Conservation (phyloP, 2,888 invertebrate genomes). For the Platycheirus albimanus region DNA sequence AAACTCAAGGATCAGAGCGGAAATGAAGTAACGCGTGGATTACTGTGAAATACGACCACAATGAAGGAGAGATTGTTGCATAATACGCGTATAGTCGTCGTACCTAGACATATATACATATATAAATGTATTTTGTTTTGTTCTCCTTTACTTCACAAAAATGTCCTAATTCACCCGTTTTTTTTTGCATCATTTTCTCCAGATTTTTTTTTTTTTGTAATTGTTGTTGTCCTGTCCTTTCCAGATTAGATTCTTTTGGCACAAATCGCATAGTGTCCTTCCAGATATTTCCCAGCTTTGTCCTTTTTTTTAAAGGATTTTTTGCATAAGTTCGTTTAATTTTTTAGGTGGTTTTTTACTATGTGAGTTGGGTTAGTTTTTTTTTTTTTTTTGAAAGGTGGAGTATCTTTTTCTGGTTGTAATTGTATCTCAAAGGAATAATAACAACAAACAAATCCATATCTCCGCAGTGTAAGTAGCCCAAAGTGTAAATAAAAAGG, state of each 20-base stretch:
- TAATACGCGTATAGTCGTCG: conserved; percentile 29
- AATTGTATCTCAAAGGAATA: conserved; percentile 61
- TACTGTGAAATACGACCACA: conserved; percentile 72
- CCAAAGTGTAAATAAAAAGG: conserved; percentile 37
- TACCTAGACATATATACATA: background rate
- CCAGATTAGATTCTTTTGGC: conserved; percentile 41
- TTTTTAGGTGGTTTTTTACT: background rate
- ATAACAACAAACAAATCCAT: conserved; percentile 16
- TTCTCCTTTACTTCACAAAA: conserved; percentile 19
- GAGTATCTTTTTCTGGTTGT: conserved; percentile 54
- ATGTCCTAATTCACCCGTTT: conserved; percentile 20
- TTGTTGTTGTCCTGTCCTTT: conserved; percentile 33
- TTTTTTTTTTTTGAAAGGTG: background rate
- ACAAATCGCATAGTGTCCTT: conserved; percentile 56
- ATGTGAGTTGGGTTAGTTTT: background rate
- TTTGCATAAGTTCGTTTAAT: conserved; percentile 11
- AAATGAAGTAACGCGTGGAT: conserved; percentile 72
- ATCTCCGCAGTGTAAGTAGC: conserved; percentile 32
- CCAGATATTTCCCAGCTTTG: conserved; percentile 16
- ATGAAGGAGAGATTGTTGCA: conserved; percentile 67
- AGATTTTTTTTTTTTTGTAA: conserved; percentile 1
- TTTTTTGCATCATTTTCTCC: conserved; percentile 12
- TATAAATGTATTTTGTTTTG: conserved; percentile 39
- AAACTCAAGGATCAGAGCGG: conserved; percentile 73
- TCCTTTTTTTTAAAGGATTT: conserved; percentile 21